Evolutionary conservation across 2,797 vertebrate species (phyloP).

Genomic region (Sardinella longiceps): DNA sequence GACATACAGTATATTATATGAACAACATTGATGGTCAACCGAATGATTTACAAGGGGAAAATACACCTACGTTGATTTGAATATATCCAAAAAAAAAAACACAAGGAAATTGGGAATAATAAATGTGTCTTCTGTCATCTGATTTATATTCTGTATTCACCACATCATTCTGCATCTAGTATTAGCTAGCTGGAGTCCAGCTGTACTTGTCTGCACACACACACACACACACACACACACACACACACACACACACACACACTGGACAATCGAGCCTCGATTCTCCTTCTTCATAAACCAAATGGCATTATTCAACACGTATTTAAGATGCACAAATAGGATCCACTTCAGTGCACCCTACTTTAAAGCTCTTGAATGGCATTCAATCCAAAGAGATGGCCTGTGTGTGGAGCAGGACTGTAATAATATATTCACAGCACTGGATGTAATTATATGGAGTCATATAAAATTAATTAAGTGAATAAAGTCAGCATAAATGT

Average conservation of each 20-base stretch:
- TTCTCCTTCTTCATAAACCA: background rate
- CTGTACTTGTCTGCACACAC: background rate
- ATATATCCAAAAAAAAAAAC: too few species aligned
- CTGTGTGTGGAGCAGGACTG: background rate
- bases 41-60: too few species aligned
- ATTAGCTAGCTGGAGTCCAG: background rate
- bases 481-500: background rate
- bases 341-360: background rate
- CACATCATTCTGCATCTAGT: too few species aligned
- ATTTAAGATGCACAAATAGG: background rate
- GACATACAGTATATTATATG: too few species aligned
- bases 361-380: background rate
- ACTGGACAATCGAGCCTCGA: background rate
- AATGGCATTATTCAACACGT: background rate
- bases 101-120: too few species aligned
- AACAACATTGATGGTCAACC: too few species aligned
- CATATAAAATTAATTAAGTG: constrained; percentile 5
- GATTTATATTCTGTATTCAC: too few species aligned
- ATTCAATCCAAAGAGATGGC: background rate
- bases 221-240: background rate
- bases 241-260: background rate
- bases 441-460: background rate
- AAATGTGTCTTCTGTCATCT: too few species aligned
- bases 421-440: background rate
- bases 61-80: too few species aligned